phyloP scores from a whole-genome alignment of 2,888 invertebrate species.

The Apamea monoglypha region DNA sequence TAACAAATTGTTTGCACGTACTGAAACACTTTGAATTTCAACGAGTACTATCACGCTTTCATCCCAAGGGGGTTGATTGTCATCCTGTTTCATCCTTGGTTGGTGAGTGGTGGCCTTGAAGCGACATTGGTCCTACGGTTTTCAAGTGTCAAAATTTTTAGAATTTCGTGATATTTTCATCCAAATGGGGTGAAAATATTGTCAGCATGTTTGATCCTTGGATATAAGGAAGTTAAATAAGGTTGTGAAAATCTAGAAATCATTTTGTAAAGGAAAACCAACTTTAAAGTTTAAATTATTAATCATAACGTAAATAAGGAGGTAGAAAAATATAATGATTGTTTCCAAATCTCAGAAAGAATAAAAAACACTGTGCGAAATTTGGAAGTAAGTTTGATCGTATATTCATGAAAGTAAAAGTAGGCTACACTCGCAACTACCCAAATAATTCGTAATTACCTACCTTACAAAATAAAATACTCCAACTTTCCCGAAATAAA shows the following conservation, averaged over 20 bases:
- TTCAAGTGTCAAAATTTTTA: not conserved
- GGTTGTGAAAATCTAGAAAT: no score
- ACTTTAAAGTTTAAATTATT: not conserved
- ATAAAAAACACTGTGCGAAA: not conserved
- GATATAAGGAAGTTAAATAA: no score
- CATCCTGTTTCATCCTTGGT: not conserved
- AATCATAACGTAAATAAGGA: no score
- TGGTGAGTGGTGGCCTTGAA: not conserved
- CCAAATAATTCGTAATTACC: constrained; percentile 50
- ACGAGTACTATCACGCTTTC: constrained; percentile 28
- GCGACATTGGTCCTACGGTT: not conserved
- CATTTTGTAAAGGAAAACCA: not conserved
- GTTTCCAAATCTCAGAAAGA: not conserved
- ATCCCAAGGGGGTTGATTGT: constrained; percentile 20
- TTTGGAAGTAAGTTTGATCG: not conserved
- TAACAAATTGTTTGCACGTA: constrained; percentile 63
- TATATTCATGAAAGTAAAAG: constrained; percentile 2
- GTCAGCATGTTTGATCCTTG: not conserved
- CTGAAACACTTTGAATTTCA: constrained; percentile 53
- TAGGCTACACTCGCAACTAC: constrained; percentile 8
- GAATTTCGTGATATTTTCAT: not conserved
- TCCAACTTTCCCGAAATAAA: constrained; percentile 23
- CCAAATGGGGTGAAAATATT: not conserved
- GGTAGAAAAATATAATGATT: not conserved
- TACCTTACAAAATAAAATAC: constrained; percentile 51